A percentile compares a stretch with the other conserved stretches of the same genome.
phyloP scores from a whole-genome alignment of 2,888 invertebrate species.

The Zhuqinia jingwanae region DNA sequence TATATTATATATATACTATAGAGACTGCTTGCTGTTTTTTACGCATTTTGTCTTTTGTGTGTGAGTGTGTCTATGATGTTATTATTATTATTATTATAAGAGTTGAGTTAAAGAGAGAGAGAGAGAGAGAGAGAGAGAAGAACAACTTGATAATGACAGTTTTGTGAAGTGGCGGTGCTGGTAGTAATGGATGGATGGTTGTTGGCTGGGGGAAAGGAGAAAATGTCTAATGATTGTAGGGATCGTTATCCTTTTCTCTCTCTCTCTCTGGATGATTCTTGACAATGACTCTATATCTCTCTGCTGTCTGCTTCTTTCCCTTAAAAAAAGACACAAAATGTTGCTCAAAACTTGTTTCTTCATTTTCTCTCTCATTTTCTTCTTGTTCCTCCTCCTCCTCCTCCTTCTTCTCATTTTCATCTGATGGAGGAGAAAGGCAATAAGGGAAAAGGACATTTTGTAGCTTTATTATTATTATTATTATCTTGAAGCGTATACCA shows the following conservation, averaged over 20 bases:
- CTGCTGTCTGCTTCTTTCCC: too few species aligned
- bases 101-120: too few species aligned
- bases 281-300: constrained; percentile 6
- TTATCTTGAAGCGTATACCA: constrained; percentile 39
- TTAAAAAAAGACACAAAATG: constrained; percentile 36
- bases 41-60: background rate
- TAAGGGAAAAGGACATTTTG: constrained; percentile 7
- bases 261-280: constrained; percentile 20
- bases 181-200: constrained; percentile 2
- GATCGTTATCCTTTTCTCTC: constrained; percentile 64
- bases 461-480: constrained; percentile 14
- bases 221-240: constrained; percentile 64
- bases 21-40: too few species aligned
- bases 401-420: background rate
- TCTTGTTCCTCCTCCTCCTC: too few species aligned
- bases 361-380: too few species aligned
- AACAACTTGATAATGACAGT: constrained; percentile 48
- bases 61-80: background rate
- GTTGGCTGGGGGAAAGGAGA: constrained; percentile 35
- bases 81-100: too few species aligned
- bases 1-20: too few species aligned
- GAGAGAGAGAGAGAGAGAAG: constrained; percentile 13
- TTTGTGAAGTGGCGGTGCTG: constrained; percentile 26
- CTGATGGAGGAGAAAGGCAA: background rate
- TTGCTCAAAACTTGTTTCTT: constrained; percentile 23